phyloP scores from a whole-genome alignment of 2,888 invertebrate genomes.

The Coelopa pilipes region DNA sequence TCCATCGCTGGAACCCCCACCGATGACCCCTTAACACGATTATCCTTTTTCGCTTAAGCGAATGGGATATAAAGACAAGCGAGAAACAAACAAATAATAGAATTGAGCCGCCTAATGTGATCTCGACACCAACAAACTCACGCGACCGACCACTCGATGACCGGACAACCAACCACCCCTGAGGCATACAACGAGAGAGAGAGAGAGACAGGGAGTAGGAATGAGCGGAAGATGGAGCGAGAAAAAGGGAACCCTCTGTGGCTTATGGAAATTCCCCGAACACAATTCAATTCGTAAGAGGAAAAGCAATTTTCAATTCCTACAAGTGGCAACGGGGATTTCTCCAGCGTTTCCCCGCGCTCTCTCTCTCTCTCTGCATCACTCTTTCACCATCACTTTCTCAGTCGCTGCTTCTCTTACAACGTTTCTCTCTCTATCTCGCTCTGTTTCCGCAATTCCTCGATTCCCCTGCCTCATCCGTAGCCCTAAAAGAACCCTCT shows the following conservation, averaged over 20 bases:
- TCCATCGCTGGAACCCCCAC: not conserved
- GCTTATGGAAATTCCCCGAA: constrained; percentile 10
- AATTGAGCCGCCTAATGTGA: not conserved
- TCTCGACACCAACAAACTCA: not conserved
- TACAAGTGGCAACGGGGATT: constrained; percentile 29
- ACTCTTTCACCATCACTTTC: too few species aligned
- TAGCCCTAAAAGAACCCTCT: too few species aligned
- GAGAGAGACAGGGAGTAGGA: too few species aligned
- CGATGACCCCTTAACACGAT: constrained; percentile 21
- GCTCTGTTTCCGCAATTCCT: too few species aligned
- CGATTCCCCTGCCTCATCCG: too few species aligned
- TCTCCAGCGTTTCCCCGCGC: not conserved
- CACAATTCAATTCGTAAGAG: constrained; percentile 14
- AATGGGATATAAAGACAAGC: constrained; percentile 5
- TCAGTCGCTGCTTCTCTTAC: too few species aligned
- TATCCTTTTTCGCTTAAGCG: constrained; percentile 19
- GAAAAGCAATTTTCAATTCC: constrained; percentile 27
- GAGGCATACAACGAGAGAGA: not conserved
- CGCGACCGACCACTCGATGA: not conserved
- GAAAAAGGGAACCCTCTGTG: not conserved
- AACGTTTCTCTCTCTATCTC: too few species aligned
- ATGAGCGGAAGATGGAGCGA: not conserved
- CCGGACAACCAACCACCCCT: not conserved
- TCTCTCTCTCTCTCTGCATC: too few species aligned
- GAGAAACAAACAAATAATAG: not conserved